Percentiles rank a stretch among this genome's conserved stretches.
These are phyloP conservation scores for Chionis minor DNA, from an alignment of 2,113 vertebrate genomes.

Conservation along the genomic window DNA sequence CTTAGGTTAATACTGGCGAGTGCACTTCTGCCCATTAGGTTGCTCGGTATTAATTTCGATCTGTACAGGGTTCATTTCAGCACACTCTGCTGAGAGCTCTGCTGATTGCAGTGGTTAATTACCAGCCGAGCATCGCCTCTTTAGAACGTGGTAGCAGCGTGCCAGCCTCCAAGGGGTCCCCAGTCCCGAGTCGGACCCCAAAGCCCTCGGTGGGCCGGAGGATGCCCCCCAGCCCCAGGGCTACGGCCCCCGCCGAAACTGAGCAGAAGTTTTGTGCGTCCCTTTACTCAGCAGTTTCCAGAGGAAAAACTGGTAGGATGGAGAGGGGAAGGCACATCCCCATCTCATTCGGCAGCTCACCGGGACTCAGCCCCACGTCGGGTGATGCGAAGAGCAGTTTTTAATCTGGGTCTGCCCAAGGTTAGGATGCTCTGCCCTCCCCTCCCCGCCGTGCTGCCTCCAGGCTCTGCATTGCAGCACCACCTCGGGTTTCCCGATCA, in stretches of 20 bases:
- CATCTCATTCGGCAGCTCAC: background rate
- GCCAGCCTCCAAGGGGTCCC: background rate
- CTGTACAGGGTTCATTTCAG: constrained; percentile 20
- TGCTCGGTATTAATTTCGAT: constrained; percentile 10
- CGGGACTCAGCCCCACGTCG: background rate
- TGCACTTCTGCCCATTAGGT: constrained; percentile 10
- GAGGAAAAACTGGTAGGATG: background rate
- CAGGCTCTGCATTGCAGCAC: constrained; percentile 60
- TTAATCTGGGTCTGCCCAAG: constrained; percentile 13
- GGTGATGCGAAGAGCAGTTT: background rate
- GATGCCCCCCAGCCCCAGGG: accelerated
- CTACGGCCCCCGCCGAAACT: background rate
- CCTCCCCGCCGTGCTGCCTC: background rate
- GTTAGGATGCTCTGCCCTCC: background rate
- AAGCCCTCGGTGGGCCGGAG: accelerated
- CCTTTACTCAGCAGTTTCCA: constrained; percentile 16
- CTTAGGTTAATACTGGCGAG: background rate
- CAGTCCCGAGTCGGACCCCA: background rate
- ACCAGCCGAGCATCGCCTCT: background rate
- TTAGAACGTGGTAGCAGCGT: background rate
- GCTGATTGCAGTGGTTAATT: constrained; percentile 42
- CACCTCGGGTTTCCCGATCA: background rate
- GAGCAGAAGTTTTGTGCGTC: background rate
- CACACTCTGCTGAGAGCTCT: constrained; percentile 3
- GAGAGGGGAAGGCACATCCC: background rate